Conservation (phyloP, 2,888 invertebrate species). For the Rhagonycha lutea region DNA sequence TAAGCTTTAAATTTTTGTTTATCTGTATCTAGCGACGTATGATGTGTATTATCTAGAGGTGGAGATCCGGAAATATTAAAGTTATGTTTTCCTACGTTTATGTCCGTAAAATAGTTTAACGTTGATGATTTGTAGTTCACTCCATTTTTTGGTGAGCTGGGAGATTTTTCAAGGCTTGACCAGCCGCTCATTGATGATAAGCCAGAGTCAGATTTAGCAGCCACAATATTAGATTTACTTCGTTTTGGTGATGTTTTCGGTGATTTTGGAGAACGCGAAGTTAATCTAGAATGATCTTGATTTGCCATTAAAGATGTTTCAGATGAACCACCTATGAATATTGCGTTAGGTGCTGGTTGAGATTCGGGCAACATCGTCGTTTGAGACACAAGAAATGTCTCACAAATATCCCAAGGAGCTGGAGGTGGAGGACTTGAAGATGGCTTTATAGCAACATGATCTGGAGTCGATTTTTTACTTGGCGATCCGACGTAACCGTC, state of each 20-base stretch:
- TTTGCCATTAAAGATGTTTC: conserved; percentile 47
- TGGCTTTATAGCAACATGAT: conserved; percentile 29
- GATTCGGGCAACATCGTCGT: conserved; percentile 36
- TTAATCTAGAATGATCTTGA: conserved; percentile 58
- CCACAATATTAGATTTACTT: conserved; percentile 66
- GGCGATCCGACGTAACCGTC: conserved; percentile 62
- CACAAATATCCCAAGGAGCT: conserved; percentile 71
- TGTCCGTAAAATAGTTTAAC: conserved; percentile 38
- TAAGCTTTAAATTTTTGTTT: conserved; percentile 53
- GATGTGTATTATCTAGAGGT: conserved; percentile 29
- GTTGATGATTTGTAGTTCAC: conserved; percentile 34
- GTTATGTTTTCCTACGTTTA: conserved; percentile 21
- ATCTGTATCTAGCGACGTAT: conserved; percentile 42
- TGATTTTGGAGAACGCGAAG: conserved; percentile 70
- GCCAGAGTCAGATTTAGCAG: conserved; percentile 84
- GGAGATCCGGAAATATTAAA: conserved; percentile 28
- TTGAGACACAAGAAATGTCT: conserved; percentile 57
- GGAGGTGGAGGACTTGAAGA: conserved; percentile 82
- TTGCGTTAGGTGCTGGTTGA: conserved; percentile 50
- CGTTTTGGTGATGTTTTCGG: conserved; percentile 74
- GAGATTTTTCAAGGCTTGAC: conserved; percentile 84
- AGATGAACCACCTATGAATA: conserved; percentile 54
- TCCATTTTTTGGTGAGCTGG: conserved; percentile 73
- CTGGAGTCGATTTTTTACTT: conserved; percentile 28
- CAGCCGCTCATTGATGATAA: conserved; percentile 86